A percentile compares a stretch with the other conserved stretches of the same genome.
phyloP scores from a whole-genome alignment of 2,888 invertebrate species.

The Cephus rjabovi region DNA sequence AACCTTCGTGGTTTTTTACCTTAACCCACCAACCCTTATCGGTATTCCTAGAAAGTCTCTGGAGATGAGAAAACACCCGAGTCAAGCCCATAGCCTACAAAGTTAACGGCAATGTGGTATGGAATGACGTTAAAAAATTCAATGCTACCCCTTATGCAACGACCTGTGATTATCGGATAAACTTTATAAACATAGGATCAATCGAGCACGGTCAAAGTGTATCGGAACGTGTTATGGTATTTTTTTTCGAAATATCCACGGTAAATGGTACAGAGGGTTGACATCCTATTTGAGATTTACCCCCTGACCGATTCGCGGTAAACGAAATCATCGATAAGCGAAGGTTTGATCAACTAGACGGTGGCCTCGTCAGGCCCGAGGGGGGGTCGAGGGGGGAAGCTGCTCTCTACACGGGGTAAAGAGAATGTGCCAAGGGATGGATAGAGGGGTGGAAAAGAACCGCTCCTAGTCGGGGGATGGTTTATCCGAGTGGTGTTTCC shows the following conservation, averaged over 20 bases:
- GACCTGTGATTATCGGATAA: neutral
- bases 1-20: slow-evolving; percentile 11
- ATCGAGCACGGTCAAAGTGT: neutral
- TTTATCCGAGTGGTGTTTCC: slow-evolving; percentile 53
- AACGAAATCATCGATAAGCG: slow-evolving; percentile 57
- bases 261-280: neutral
- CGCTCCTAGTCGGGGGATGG: slow-evolving; percentile 24
- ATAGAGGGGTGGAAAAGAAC: neutral
- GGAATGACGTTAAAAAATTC: neutral
- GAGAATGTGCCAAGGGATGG: neutral
- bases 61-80: neutral
- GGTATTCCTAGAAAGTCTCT: neutral
- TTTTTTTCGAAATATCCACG: neutral
- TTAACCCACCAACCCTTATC: neutral
- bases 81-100: neutral
- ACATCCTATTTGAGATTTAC: slow-evolving; percentile 10
- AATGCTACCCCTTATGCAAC: too few species aligned
- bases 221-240: neutral
- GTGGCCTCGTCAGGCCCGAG: slow-evolving; percentile 4
- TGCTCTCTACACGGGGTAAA: neutral
- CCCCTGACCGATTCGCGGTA: slow-evolving; percentile 43
- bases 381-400: slow-evolving; percentile 19
- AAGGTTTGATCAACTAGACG: slow-evolving; percentile 2
- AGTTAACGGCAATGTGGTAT: neutral
- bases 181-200: neutral